Percentiles rank a stretch among this genome's conserved stretches.
Conservation (phyloP, 2,797 vertebrate species). For the Lateolabrax maculatus region DNA sequence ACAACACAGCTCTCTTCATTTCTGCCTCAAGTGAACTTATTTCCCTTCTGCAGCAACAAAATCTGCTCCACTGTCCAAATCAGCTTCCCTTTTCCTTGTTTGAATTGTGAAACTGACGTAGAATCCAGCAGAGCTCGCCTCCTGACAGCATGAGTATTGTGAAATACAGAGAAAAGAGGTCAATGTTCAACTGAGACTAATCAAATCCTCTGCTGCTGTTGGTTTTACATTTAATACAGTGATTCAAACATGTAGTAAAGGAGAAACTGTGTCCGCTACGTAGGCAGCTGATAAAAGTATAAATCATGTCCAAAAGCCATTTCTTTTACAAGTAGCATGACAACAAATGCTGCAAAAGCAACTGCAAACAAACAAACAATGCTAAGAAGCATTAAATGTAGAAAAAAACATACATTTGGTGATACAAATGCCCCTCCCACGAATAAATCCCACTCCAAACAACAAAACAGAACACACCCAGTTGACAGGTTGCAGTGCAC, state of each 20-base stretch:
- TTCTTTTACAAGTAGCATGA: not conserved
- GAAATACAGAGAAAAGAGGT: constrained; percentile 47
- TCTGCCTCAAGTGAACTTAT: not conserved
- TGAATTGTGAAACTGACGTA: not conserved
- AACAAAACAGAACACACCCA: not conserved
- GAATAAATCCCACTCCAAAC: not conserved
- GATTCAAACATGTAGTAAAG: not conserved
- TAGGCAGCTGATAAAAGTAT: not conserved
- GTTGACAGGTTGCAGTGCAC: not conserved
- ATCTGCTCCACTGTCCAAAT: not conserved
- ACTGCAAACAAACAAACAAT: not conserved
- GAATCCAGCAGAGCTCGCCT: not conserved
- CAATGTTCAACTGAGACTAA: constrained; percentile 52
- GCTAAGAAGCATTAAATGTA: not conserved
- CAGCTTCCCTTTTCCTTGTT: not conserved
- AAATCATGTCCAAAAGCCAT: not conserved
- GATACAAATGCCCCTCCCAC: accelerated
- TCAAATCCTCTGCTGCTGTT: not conserved
- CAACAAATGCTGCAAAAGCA: not conserved
- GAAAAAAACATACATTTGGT: not conserved
- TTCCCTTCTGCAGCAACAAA: not conserved
- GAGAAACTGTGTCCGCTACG: not conserved
- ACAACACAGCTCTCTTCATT: constrained; percentile 64
- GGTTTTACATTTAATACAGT: constrained; percentile 14
- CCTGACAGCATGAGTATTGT: constrained; percentile 27